Base-by-base conservation (phyloP, 2,888 invertebrate species). In the Troilus luridus region DNA sequence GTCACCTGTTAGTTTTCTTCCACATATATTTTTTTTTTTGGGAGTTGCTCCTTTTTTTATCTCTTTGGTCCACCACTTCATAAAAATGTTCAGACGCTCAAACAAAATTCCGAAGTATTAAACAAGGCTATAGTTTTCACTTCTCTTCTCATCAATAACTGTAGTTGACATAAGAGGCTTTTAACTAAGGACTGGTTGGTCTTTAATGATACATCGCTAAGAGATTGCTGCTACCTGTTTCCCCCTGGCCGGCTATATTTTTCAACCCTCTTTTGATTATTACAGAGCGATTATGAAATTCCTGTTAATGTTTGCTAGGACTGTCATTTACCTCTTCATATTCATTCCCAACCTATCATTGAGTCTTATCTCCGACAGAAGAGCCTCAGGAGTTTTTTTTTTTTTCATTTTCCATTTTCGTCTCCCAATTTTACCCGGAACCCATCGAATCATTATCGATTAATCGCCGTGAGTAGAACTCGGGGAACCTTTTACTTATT, bases 371-470 rank as follows among this genome's bases (percentile, higher is more conserved):
- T 54, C 85, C 11, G 19, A n/a, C 3, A 41, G 56, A 58, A n/a
- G 54, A 56, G 56, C n/a, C 85, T 56, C 85, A n/a, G 41, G 41
- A 41, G 41, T 19, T 11, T 56, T 85, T 85, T 85, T 85, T 67
- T 85, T 85, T 85, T 56, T 56, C n/a, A 41, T 41, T 41, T 56
- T 21, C 81, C 17, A 41, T 77, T 77, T 41, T 77, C 27, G 77
- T n/a, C n/a, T 58, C 2, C 54, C 85, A 56, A 85, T 85, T 85
- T 85, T 85, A 58, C 56, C 56, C 56, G 54, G 85, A 77, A 77
- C 72, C 72, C 72, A 77, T 77, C 72, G 72, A 77, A 56, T 85
- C 56, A 85, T 85, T 85, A 85, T 85, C 85, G 85, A 85, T 85
- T 85, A 85, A 85, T 85, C 85, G 56, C 85, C 56, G 56, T n/a